Base-by-base conservation (phyloP, 2,113 vertebrate genomes). In the Picathartes gymnocephalus region DNA sequence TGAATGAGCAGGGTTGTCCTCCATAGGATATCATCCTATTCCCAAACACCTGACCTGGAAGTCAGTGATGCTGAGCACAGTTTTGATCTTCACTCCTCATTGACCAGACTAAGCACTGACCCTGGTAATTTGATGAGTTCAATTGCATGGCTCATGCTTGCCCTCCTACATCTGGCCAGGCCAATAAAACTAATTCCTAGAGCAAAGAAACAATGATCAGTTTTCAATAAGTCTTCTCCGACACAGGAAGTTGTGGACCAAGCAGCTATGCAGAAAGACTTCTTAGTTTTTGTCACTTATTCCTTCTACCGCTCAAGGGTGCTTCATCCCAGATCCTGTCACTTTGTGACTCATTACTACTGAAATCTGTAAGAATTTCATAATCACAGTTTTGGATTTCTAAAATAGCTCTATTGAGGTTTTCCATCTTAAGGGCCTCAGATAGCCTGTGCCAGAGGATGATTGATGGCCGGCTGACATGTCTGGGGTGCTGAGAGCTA, bases 41-140 rank as follows among this genome's bases (percentile, higher is more conserved):
- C 68, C 74, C 60, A 57, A 37, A 54, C 27, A 58, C 17, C 30
- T 14, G 25, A 40, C 16, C 15, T 54, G 50, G 12, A 48, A 80
- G 11, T n/a, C 65, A 53, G 42, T n/a, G 3, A 3, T 31, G 42
- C 40, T 87, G 42, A 61, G 39, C n/a, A 84, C 20, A 30, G n/a
- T 40, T 96, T 79, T 54, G 24, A 28, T 65, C 81, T 87, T 94
- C 23, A 14, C 54, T 91, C 48, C 11, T 54, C 28, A 42, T 11
- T 54, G 62, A 76, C 15, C 35, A 77, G n/a, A 42, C 13, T 50
- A 53, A 88, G 50, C 27, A 54, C 10, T 7, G 15, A 88, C 30
- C 42, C 5, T 0, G 0, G 6, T 27, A 40, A 44, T 42, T 57
- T 11, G 11, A 24, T 25, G 40, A 56, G 23, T 68, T 61, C 24